Evolutionary conservation across 2,888 invertebrate genomes (phyloP).

Genomic region (Lymantria monacha): DNA sequence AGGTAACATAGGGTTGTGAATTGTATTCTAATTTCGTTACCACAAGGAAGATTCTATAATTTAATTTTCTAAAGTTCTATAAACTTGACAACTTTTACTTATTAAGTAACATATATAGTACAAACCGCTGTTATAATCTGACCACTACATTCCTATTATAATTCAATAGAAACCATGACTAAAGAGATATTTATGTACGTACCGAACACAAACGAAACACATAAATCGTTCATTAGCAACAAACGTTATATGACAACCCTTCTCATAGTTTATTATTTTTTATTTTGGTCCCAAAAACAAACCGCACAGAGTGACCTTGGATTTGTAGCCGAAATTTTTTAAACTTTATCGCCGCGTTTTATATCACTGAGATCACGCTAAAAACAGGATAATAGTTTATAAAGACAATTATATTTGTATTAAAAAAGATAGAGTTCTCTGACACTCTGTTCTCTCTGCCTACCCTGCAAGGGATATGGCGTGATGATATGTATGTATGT

Average conservation of each 20-base stretch:
- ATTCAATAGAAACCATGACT: conserved; percentile 21
- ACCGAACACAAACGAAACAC: conserved; percentile 6
- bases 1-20: too few relatives aligned
- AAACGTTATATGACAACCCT: conserved; percentile 52
- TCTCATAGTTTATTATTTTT: conserved; percentile 44
- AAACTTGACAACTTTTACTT: too few relatives aligned
- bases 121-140: conserved; percentile 5
- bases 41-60: too few relatives aligned
- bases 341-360: neutral
- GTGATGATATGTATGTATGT: too few relatives aligned
- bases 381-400: too few relatives aligned
- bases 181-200: conserved; percentile 26
- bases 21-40: too few relatives aligned
- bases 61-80: too few relatives aligned
- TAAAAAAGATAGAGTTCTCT: too few relatives aligned
- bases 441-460: too few relatives aligned
- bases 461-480: too few relatives aligned
- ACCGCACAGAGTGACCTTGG: conserved; percentile 58
- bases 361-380: neutral
- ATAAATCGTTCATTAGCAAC: conserved; percentile 39
- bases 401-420: too few relatives aligned
- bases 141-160: conserved; percentile 24
- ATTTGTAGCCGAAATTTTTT: conserved; percentile 34
- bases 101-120: neutral
- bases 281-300: conserved; percentile 53